Base-by-base conservation (phyloP, 2,797 vertebrate species). In the Ctenopoma kingsleyae region DNA sequence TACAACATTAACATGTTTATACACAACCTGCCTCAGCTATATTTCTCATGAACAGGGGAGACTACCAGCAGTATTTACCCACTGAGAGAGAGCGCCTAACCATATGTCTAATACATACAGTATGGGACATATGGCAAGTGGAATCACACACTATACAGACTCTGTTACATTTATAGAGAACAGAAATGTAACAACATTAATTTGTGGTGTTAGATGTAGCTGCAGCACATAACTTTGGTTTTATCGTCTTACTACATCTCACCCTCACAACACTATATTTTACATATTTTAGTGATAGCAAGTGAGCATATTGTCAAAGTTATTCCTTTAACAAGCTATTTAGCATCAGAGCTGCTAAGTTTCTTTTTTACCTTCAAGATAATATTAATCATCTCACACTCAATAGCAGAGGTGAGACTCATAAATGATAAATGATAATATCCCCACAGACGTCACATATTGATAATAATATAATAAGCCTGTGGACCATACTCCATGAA, bases 401-500 rank as follows among this genome's bases (percentile, higher is more conserved):
- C 25, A 35, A 36, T 53, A 40, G 36, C 25, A 6, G 17, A 49
- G 38, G 56, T 47, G 44, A 65, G 30, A 25, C 10, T 62, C 50
- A 20, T 13, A 20, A 15, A 53, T 54, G 23, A 40, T 60, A n/a
- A n/a, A n/a, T 60, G 76, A n/a, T 41, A 52, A 53, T 41, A 44
- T 69, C 49, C 35, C 27, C 65, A 30, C 35, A 74, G 36, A 62
- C 35, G 53, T 71, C 41, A 49, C 56, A 35, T 11, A 32, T 47
- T 23, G 27, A 41, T 15, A 15, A 15, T 15, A 15, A 41, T 6
- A 32, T 54, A 50, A 36, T n/a, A 44, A 41, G 69, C 30, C 64
- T 66, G 41, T 20, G 16, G 30, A 43, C 63, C 46, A 36, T 35
- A 40, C 8, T 49, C 2, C 30, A 27, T 61, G 32, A 64, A 55